Base-by-base conservation (phyloP, 2,113 vertebrate species). In the Proterorhinus semilunaris region DNA sequence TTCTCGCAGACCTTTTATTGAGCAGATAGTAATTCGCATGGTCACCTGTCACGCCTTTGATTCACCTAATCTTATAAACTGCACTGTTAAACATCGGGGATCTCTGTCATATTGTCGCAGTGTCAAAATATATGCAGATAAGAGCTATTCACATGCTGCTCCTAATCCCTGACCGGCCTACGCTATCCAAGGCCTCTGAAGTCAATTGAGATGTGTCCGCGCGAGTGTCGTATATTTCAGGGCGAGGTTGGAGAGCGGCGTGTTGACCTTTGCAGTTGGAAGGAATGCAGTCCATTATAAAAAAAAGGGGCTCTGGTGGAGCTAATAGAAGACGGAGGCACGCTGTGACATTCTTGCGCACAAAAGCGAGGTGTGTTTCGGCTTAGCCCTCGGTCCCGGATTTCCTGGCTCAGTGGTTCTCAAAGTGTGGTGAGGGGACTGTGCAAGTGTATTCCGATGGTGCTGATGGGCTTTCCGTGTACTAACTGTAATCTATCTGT, bases 331-430 rank as follows among this genome's bases (percentile, higher is more conserved):
- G 80, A 83, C 36, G 63, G 77, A 76, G 78, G 78, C 79, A 67
- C 76, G 81, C 88, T 80, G 75, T 85, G 78, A 86, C 81, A 86
- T 89, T 87, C 85, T 75, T 68, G 58, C 51, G 36, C 79, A 76
- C 53, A 55, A 27, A 55, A 82, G 79, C 76, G 68, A 65, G 82
- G 66, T 69, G 62, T 59, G 73, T 82, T 80, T 81, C 44, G 54
- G 72, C 44, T n/a, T 47, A 67, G 66, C 54, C 67, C 21, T 68
- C 72, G 82, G 88, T 86, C 83, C 78, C 27, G 27, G 27, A 53
- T 53, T 53, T 53, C n/a, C 52, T 16, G 10, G 52, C n/a, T 53
- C 52, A 53, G 52, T 10, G 52, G 52, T 53, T 53, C n/a, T 17
- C 16, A 53, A 10, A 53, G n/a, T 53, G n/a, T 16, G 16, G n/a